Percentiles rank a stretch among this genome's conserved stretches.
phyloP scores from a whole-genome alignment of 2,797 vertebrate genomes.

The Acipenser transmontanus region DNA sequence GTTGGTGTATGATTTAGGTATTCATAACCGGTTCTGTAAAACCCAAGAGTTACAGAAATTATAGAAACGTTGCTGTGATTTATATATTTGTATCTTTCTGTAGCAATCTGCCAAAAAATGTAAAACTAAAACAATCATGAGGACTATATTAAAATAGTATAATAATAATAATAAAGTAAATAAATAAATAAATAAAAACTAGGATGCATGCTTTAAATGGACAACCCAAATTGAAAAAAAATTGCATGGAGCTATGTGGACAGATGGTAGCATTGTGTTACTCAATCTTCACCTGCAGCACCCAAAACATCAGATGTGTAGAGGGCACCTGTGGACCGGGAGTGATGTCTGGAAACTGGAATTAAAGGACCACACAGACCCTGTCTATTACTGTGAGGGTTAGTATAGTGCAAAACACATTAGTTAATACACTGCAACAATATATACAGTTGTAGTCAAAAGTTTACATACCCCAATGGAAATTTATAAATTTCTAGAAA shows the following conservation, averaged over 20 bases:
- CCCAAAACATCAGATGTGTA: slow-evolving; percentile 87
- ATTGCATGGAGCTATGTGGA: slow-evolving; percentile 48
- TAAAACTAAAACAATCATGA: neutral
- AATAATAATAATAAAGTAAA: slow-evolving; percentile 17
- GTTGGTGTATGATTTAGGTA: too few species aligned
- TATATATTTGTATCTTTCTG: neutral
- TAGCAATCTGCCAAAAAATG: slow-evolving; percentile 2
- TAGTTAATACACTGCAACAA: too few species aligned
- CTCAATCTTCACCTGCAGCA: slow-evolving; percentile 96
- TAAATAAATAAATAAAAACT: neutral
- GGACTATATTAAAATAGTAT: slow-evolving; percentile 27
- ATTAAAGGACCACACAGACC: slow-evolving; percentile 77
- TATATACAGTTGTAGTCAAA: too few species aligned
- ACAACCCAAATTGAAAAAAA: slow-evolving; percentile 23
- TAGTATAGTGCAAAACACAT: slow-evolving; percentile 13
- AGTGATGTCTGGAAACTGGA: slow-evolving; percentile 95
- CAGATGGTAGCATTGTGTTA: slow-evolving; percentile 58
- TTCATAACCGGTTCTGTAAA: too few species aligned
- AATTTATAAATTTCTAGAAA: too few species aligned
- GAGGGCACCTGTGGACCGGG: slow-evolving; percentile 96
- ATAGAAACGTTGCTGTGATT: neutral
- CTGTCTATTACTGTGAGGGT: slow-evolving; percentile 46
- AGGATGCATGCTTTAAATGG: neutral
- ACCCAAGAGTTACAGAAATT: too few species aligned
- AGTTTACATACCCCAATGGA: too few species aligned